Base-by-base conservation (phyloP, 2,797 vertebrate genomes). In the Spatula clypeata region DNA sequence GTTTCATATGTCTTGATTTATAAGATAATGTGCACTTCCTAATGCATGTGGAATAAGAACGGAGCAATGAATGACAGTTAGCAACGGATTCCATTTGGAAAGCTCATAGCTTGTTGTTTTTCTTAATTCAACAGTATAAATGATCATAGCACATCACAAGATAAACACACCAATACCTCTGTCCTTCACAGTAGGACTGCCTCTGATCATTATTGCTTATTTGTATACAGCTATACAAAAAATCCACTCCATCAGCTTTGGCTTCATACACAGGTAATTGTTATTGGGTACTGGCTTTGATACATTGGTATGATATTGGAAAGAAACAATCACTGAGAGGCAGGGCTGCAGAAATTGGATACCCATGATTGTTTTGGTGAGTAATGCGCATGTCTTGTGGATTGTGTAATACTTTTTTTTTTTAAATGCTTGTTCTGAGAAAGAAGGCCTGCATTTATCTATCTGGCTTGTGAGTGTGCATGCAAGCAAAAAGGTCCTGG, bases 61-160 rank as follows among this genome's bases (percentile, higher is more conserved):
- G 75, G 79, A 74, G 45, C 58, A n/a, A 27, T 9, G 47, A 79
- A 51, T 1, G 13, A 53, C 31, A 55, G 65, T 74, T 53, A 87
- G 94, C 73, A 74, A 31, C 32, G 57, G 57, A 76, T 77, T 74
- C 57, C 79, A n/a, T 55, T 71, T 77, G 93, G 67, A 75, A 85
- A 93, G 60, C 67, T 73, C 79, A 54, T 86, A 5, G 66, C 74
- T 61, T 47, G 54, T 86, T 91, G 45, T 82, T 94, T 93, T 70
- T 94, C 84, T 91, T 94, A 92, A 71, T 94, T 62, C 55, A 79
- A 31, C 47, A 79, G 67, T 64, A 57, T 54, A 92, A 94, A 77
- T 26, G 60, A 84, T 80, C 44, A 81, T 65, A 67, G 67, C 53
- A 79, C 60, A 57, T 66, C 60, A 84, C 86, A 84, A 86, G 94